Evolutionary conservation across 2,113 vertebrate species (phyloP), one percentile per base, ranked within the genome.

Genomic region (Leucopsar rothschildi): DNA sequence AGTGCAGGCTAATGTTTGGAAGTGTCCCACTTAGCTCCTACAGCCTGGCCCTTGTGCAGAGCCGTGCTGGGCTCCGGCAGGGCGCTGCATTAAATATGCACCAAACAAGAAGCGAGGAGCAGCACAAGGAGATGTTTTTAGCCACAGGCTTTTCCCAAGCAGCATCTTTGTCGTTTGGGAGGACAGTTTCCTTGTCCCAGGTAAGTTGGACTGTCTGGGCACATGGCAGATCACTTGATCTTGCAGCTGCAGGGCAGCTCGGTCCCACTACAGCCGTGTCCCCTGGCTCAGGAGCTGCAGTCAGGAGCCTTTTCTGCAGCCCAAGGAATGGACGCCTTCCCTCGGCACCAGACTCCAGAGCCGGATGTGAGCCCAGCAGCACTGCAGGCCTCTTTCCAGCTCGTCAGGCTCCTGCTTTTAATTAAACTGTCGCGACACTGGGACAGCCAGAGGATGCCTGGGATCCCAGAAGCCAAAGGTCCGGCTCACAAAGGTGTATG

Each of bases 341-440:
- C 37, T 79, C 2, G 1, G 63, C 45, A 57, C 29, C 35, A 6
- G 18, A 1, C 61, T 49, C 0, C 3, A 10, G 73, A 86, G 68
- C 12, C 61, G 11, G 53, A 20, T 72, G 82, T 7, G 45, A 91
- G 6, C 45, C 57, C 61, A 45, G 66, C 88, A 55, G 78, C 12
- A 0, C 49, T 90, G 15, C 55, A 31, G n/a, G 82, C 42, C 64
- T 50, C 9, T 35, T 65, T 21, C 40, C 73, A 79, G 69, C 73
- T 72, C 44, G 28, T 24, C 25, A 53, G 63, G 66, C 61, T 92
- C 63, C 78, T 91, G 90, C 66, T 92, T 85, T 82, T 92, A 91
- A 93, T 96, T 95, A 92, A 68, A 35, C 61, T 88, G 93, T 86
- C 21, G 33, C 3, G 12, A 84, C 76, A 47, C 52, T 28, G 47